Evolutionary conservation across 1,140 invertebrate species (phyloP).

Genomic region (Sarcophaga peregrina): DNA sequence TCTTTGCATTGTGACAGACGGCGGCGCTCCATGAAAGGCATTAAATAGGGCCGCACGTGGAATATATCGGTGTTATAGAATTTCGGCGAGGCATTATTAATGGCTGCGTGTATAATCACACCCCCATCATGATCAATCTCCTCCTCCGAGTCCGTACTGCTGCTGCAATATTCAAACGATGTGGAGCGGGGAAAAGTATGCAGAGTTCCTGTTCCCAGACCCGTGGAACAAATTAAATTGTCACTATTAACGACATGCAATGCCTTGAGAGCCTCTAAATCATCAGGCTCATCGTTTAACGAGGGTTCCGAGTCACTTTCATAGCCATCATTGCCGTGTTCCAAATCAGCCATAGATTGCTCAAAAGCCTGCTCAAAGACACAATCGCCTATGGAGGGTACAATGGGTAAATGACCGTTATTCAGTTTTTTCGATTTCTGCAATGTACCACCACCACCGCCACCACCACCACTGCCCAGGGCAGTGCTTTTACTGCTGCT

Average conservation of each 20-base stretch:
- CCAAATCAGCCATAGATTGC: slow-evolving; percentile 62
- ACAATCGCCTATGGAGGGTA: slow-evolving; percentile 47
- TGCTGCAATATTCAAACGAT: slow-evolving; percentile 61
- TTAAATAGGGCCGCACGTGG: slow-evolving; percentile 65
- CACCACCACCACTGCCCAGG: not conserved
- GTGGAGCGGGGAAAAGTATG: slow-evolving; percentile 51
- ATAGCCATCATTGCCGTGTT: slow-evolving; percentile 59
- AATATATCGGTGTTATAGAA: slow-evolving; percentile 52
- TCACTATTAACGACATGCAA: slow-evolving; percentile 49
- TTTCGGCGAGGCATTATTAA: slow-evolving; percentile 48
- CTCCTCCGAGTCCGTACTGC: slow-evolving; percentile 53
- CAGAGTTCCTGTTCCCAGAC: slow-evolving; percentile 43
- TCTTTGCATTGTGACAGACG: slow-evolving; percentile 83
- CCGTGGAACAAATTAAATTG: slow-evolving; percentile 36
- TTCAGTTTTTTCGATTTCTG: not conserved
- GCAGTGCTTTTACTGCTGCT: not conserved
- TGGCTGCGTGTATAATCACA: not conserved
- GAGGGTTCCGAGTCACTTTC: slow-evolving; percentile 58
- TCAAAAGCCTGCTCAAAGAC: slow-evolving; percentile 62
- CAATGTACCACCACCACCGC: not conserved
- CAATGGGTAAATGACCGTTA: not conserved
- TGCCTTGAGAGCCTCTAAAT: slow-evolving; percentile 43
- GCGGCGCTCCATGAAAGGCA: slow-evolving; percentile 73
- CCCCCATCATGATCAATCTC: slow-evolving; percentile 48
- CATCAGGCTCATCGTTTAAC: slow-evolving; percentile 51